Conservation (phyloP, 2,113 vertebrate genomes). For the Physeter macrocephalus region DNA sequence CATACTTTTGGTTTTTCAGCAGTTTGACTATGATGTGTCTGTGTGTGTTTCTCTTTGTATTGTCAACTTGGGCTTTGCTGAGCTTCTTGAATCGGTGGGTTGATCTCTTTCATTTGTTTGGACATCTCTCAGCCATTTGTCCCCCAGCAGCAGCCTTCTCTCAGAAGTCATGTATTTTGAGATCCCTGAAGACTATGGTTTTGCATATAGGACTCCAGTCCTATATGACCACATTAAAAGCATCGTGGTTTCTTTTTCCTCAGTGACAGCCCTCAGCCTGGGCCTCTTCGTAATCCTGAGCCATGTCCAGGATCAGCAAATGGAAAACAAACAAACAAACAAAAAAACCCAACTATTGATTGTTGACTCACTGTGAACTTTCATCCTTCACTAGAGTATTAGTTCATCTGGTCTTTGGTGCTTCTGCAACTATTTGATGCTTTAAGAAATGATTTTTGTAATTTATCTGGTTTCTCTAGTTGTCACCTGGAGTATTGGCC, state of each 20-base stretch:
- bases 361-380: neutral
- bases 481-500: neutral
- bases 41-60: neutral
- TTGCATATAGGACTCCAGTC: neutral
- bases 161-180: neutral
- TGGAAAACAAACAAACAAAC: neutral
- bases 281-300: neutral
- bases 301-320: neutral
- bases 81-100: neutral
- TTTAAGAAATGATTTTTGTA: neutral
- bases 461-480: neutral
- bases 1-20: neutral
- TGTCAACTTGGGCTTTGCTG: neutral
- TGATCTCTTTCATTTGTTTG: constrained; percentile 22
- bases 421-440: neutral
- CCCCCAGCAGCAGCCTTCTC: neutral
- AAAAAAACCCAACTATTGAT: neutral
- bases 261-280: neutral
- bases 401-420: neutral
- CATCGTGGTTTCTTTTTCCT: neutral
- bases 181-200: neutral
- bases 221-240: neutral
- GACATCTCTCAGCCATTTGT: neutral
- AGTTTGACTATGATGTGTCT: neutral
- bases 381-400: neutral